Conservation (phyloP, 1,140 invertebrate genomes). For the Meloidogyne chitwoodi region DNA sequence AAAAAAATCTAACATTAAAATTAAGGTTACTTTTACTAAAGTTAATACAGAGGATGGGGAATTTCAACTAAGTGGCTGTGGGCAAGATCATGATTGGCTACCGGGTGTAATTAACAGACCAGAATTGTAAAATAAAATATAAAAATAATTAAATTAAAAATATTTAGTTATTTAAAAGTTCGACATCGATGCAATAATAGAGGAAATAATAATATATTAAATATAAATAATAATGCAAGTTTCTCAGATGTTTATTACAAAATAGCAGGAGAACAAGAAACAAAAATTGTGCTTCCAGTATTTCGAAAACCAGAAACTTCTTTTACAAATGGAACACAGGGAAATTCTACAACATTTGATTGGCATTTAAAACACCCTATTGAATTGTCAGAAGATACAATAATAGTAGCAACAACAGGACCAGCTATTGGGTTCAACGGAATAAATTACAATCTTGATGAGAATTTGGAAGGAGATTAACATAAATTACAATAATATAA, state of each 20-base stretch:
- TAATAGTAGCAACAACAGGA: background rate
- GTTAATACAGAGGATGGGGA: constrained; percentile 26
- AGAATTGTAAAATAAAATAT: background rate
- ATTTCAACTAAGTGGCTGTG: constrained; percentile 36
- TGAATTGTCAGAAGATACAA: background rate
- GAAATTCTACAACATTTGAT: background rate
- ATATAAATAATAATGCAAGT: background rate
- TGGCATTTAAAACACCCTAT: background rate
- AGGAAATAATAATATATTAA: background rate
- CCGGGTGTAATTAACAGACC: background rate
- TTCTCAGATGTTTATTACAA: background rate
- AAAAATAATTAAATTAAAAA: background rate
- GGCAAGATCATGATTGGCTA: constrained; percentile 28
- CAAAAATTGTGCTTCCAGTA: background rate
- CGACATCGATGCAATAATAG: background rate
- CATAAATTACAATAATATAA: background rate
- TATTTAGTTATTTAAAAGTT: background rate
- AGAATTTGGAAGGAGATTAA: background rate
- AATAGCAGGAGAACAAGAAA: background rate
- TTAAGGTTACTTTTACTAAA: constrained; percentile 19
- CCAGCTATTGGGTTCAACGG: background rate
- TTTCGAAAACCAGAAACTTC: background rate
- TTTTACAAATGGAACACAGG: background rate
- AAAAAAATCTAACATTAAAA: background rate
- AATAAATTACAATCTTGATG: background rate